Conservation (phyloP, 2,797 vertebrate species). For the Clarias platycephalus region DNA sequence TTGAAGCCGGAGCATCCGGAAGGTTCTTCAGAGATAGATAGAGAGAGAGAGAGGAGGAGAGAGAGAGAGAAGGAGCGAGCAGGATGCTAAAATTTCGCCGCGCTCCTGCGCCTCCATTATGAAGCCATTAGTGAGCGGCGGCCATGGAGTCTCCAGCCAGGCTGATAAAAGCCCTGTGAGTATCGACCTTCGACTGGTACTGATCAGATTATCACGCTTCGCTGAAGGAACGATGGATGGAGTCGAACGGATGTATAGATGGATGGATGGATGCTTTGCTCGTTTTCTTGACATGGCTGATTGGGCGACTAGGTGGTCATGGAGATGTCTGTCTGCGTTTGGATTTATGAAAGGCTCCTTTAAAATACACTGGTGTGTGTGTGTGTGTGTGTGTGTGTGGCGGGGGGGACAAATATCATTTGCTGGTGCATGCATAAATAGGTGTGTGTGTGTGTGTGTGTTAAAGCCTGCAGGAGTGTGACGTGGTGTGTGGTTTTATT, state of each 20-base stretch:
- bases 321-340: not conserved
- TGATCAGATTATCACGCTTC: constrained; percentile 40
- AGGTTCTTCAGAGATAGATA: constrained; percentile 49
- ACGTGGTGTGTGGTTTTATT: not conserved
- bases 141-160: constrained; percentile 97
- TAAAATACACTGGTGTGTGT: not conserved
- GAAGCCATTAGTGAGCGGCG: constrained; percentile 95
- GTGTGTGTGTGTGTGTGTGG: constrained; percentile 7
- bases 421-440: constrained; percentile 9
- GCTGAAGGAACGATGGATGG: not conserved
- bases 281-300: not conserved
- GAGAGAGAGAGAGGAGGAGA: constrained; percentile 49
- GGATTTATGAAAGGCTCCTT: not conserved
- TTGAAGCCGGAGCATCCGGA: constrained; percentile 55
- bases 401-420: not conserved
- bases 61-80: constrained; percentile 57
- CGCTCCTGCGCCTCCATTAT: constrained; percentile 87
- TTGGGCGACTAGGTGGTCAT: not conserved
- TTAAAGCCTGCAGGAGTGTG: not conserved
- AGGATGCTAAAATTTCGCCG: constrained; percentile 89
- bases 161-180: constrained; percentile 96
- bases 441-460: not conserved
- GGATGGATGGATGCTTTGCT: not conserved
- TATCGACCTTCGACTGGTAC: constrained; percentile 68
- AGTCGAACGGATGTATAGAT: constrained; percentile 7